phyloP scores from a whole-genome alignment of 2,888 invertebrate genomes.

The Harpalus rufipes region DNA sequence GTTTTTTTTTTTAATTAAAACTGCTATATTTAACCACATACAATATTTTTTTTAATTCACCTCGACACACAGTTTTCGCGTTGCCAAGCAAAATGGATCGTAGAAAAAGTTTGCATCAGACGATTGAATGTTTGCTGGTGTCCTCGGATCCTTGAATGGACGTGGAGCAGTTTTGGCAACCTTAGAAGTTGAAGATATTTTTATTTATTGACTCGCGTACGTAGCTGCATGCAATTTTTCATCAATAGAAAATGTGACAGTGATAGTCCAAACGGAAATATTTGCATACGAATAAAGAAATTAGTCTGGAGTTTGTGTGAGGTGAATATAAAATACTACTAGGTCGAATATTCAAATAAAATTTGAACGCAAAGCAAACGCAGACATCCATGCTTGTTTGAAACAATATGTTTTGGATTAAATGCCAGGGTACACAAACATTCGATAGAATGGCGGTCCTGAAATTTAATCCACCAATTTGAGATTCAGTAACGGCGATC shows the following conservation, averaged over 20 bases:
- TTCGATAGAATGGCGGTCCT: too few species aligned
- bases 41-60: too few species aligned
- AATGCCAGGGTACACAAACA: too few species aligned
- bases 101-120: not conserved
- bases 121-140: not conserved
- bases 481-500: too few species aligned
- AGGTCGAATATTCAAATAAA: too few species aligned
- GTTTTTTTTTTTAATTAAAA: not conserved
- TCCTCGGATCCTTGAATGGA: constrained; percentile 7
- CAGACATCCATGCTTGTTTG: too few species aligned
- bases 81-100: constrained; percentile 19
- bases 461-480: too few species aligned
- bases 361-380: too few species aligned
- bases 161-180: not conserved
- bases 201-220: not conserved
- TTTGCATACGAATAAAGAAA: not conserved
- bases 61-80: not conserved
- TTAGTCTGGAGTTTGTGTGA: not conserved
- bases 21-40: not conserved
- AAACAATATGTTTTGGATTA: too few species aligned
- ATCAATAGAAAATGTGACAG: not conserved
- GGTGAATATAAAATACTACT: too few species aligned
- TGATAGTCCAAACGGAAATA: not conserved
- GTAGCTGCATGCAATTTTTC: not conserved
- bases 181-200: not conserved